These are phyloP conservation scores for Orchestia grillus DNA, from an alignment of 1,140 invertebrate species.

Conservation along the genomic window DNA sequence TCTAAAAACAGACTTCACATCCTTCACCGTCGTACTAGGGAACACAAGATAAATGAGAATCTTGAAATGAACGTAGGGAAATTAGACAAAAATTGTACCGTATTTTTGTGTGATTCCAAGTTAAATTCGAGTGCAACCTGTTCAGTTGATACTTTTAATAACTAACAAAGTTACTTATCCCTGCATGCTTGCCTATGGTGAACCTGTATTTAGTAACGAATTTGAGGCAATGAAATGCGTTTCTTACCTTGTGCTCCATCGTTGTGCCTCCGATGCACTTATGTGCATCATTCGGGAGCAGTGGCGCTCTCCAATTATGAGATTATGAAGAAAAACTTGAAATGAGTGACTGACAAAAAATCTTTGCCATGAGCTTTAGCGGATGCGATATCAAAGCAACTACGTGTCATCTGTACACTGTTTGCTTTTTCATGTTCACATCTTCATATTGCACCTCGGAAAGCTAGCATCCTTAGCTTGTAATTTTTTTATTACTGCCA, in stretches of 20 bases:
- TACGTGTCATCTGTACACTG: not conserved
- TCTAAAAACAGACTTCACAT: not conserved
- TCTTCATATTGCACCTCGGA: not conserved
- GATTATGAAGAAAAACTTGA: not conserved
- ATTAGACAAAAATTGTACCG: not conserved
- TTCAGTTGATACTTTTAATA: too few species aligned
- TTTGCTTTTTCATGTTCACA: not conserved
- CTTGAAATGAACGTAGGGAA: not conserved
- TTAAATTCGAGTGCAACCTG: not conserved
- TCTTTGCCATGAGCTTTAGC: not conserved
- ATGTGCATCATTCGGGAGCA: not conserved
- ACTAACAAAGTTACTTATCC: not conserved
- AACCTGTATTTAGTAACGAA: not conserved
- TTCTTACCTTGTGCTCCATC: not conserved
- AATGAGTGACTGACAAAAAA: not conserved
- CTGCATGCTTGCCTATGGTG: not conserved
- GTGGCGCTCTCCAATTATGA: not conserved
- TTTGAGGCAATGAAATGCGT: not conserved
- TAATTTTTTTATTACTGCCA: not conserved
- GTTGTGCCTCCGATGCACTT: not conserved
- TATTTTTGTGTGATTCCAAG: not conserved
- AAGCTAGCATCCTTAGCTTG: not conserved
- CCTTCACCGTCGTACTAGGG: not conserved
- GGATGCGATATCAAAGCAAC: not conserved
- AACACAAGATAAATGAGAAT: not conserved